phyloP scores from a whole-genome alignment of 2,888 invertebrate genomes.

The Pammene fasciana region DNA sequence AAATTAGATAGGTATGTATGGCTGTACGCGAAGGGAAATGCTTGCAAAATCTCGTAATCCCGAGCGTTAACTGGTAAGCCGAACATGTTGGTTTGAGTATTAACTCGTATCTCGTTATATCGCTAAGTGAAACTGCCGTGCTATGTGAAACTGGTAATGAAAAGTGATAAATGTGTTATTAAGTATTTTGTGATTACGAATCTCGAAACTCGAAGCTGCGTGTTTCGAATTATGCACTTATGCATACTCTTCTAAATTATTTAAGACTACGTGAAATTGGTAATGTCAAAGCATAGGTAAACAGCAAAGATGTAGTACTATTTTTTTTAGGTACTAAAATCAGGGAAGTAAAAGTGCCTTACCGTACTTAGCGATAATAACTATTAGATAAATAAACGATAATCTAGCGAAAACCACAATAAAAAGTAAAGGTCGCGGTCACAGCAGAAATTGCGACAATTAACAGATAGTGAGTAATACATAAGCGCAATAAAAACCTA shows the following conservation, averaged over 20 bases:
- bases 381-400: neutral
- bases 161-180: constrained; percentile 26
- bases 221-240: constrained; percentile 16
- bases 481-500: constrained; percentile 55
- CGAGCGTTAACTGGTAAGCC: constrained; percentile 55
- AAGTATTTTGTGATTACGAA: constrained; percentile 24
- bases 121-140: constrained; percentile 5
- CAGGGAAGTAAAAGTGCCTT: no score
- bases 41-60: constrained; percentile 75
- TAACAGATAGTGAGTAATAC: constrained; percentile 44
- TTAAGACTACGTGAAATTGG: no score
- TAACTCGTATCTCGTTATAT: constrained; percentile 39
- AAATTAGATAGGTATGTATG: constrained; percentile 68
- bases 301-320: no score
- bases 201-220: constrained; percentile 4
- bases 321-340: neutral
- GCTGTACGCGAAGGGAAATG: constrained; percentile 59
- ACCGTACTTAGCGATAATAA: no score
- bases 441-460: constrained; percentile 41
- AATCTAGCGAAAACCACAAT: constrained; percentile 19
- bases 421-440: constrained; percentile 37
- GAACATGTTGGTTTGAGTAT: constrained; percentile 48
- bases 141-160: constrained; percentile 30
- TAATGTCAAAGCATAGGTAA: no score
- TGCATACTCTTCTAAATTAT: neutral